Base-by-base conservation (phyloP, 1,140 invertebrate species). In the Ylistrum balloti region DNA sequence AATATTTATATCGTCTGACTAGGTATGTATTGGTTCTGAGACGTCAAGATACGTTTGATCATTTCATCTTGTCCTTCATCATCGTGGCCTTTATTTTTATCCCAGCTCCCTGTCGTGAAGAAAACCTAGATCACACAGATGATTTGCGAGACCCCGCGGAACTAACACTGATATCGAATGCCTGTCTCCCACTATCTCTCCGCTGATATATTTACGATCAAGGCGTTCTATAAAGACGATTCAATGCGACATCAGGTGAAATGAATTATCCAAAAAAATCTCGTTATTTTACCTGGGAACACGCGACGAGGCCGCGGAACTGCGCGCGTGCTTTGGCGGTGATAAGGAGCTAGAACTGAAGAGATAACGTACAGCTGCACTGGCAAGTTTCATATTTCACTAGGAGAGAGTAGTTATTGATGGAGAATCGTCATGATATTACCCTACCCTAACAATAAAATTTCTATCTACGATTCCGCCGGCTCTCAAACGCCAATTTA, bases 61-160 rank as follows among this genome's bases (percentile, higher is more conserved):
- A 17, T 74, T 74, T n/a, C n/a, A 74, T 74, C 56, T 28, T 28
- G 56, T 74, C 41, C 41, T 17, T 45, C 41, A 45, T 1, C 41
- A 45, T 74, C 56, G 3, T 2, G 56, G n/a, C 56, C 56, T n/a
- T 74, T 17, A 74, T 74, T 17, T 1, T 17, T 74, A n/a, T 74
- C 56, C 56, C n/a, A 28, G 22, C 17, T 74, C 56, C 22, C 22
- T 74, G 56, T 74, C 56, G n/a, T n/a, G 56, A 74, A 5, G 56
- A 20, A 17, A n/a, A 5, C 56, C 56, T 9, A 45, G 56, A 74
- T 74, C n/a, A 74, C 9, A 74, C 22, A 1, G n/a, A 74, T 74
- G 56, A 74, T 74, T 74, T 74, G 56, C 56, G 56, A 74, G 56
- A 74, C 56, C 56, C 56, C 56, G 56, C n/a, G 56, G 56, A 74